A percentile compares a stretch with the other conserved stretches of the same genome.
phyloP scores from a whole-genome alignment of 2,113 vertebrate species.

The Orientallactaga bullata region DNA sequence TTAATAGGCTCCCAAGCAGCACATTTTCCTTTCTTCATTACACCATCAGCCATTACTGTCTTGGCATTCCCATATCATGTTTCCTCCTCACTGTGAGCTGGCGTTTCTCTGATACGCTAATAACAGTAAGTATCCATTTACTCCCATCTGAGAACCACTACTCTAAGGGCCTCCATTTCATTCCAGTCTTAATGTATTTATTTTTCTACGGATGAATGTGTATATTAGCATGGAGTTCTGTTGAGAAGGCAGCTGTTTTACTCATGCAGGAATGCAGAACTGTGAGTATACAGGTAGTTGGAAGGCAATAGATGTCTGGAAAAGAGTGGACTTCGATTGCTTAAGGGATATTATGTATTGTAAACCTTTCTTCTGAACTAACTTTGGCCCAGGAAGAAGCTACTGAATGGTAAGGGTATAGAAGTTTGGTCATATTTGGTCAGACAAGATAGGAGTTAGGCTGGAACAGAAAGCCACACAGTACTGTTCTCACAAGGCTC shows the following conservation, averaged over 20 bases:
- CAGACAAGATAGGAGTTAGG: neutral
- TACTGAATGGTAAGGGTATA: neutral
- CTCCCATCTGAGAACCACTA: neutral
- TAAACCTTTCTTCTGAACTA: neutral
- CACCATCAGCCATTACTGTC: neutral
- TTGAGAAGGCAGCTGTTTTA: conserved; percentile 1
- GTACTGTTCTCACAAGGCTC: neutral
- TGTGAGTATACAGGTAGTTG: neutral
- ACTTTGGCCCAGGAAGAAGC: neutral
- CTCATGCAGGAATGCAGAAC: neutral
- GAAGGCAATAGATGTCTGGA: neutral
- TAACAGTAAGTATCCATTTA: neutral
- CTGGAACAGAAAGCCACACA: neutral
- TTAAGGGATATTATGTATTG: neutral
- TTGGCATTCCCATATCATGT: neutral
- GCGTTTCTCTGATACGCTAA: neutral
- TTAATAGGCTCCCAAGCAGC: neutral
- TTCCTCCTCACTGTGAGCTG: neutral
- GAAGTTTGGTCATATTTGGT: neutral
- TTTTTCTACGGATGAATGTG: neutral
- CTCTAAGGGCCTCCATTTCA: neutral
- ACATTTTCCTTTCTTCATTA: neutral
- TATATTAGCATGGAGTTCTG: conserved; percentile 28
- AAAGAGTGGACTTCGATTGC: neutral
- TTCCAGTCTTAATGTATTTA: neutral